Percentiles rank a stretch among this genome's conserved stretches.
phyloP scores from a whole-genome alignment of 2,113 vertebrate genomes.

The Microtus pennsylvanicus region DNA sequence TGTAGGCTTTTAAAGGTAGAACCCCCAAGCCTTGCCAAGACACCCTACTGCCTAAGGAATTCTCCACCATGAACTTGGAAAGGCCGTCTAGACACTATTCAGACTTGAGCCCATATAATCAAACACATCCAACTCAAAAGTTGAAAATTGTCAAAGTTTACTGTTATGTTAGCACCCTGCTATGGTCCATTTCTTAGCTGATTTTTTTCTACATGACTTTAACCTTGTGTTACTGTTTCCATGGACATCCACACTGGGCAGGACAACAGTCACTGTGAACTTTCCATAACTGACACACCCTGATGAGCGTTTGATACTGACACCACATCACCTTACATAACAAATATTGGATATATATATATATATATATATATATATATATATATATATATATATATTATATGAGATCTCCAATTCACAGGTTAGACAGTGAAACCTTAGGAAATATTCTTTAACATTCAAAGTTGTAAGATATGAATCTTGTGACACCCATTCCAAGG shows the following conservation, averaged over 20 bases:
- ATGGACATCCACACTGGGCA: not conserved
- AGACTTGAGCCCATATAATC: not conserved
- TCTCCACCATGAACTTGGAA: not conserved
- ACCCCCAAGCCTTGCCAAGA: not conserved
- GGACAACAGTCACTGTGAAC: not conserved
- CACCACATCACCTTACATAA: not conserved
- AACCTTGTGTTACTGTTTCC: not conserved
- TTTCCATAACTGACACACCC: not conserved
- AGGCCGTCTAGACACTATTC: not conserved
- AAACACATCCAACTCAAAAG: not conserved
- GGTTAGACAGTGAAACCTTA: not conserved
- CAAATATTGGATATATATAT: not conserved
- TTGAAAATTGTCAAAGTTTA: not conserved
- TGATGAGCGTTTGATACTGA: not conserved
- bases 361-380: too few relatives aligned
- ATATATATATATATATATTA: not conserved
- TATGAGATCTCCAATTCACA: not conserved
- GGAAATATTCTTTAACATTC: not conserved
- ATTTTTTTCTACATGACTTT: not conserved
- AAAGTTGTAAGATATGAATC: not conserved
- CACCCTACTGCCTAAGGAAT: not conserved
- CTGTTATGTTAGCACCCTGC: not conserved
- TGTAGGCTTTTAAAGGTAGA: not conserved
- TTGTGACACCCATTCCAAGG: not conserved
- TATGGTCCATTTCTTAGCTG: not conserved